Percentiles rank a stretch among this genome's conserved stretches.
These are phyloP conservation scores for Papilio polyxenes DNA, from an alignment of 1,140 invertebrate species.

Conservation along the genomic window DNA sequence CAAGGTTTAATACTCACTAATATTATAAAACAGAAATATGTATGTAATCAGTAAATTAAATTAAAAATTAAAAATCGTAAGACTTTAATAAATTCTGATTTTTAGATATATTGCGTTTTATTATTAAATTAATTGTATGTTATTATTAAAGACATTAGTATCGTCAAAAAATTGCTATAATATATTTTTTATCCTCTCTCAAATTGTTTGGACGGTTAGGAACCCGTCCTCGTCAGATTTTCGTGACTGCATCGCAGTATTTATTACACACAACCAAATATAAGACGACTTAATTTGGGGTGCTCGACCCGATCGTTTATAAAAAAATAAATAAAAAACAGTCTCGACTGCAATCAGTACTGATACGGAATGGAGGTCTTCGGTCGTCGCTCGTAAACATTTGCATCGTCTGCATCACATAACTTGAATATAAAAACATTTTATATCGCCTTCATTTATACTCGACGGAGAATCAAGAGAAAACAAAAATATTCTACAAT, in stretches of 20 bases:
- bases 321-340: not conserved
- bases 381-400: conserved; percentile 18
- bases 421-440: conserved; percentile 16
- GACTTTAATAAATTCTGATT: not conserved
- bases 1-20: too few species aligned
- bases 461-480: not conserved
- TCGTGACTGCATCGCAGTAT: conserved; percentile 1
- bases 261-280: conserved; percentile 23
- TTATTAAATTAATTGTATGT: not conserved
- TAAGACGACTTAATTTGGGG: conserved; percentile 9
- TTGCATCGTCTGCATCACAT: conserved; percentile 24
- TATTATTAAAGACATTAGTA: not conserved
- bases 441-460: not conserved
- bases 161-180: not conserved
- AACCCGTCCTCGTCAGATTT: not conserved
- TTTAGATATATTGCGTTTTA: not conserved
- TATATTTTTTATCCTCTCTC: not conserved
- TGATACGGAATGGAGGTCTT: conserved; percentile 19
- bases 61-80: not conserved
- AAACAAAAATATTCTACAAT: not conserved
- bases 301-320: not conserved
- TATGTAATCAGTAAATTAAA: too few species aligned
- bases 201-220: not conserved
- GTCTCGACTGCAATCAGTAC: conserved; percentile 15
- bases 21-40: not conserved